Evolutionary conservation across 2,113 vertebrate species (phyloP), one percentile per base, ranked within the genome.

Genomic region (Mastomys coucha): DNA sequence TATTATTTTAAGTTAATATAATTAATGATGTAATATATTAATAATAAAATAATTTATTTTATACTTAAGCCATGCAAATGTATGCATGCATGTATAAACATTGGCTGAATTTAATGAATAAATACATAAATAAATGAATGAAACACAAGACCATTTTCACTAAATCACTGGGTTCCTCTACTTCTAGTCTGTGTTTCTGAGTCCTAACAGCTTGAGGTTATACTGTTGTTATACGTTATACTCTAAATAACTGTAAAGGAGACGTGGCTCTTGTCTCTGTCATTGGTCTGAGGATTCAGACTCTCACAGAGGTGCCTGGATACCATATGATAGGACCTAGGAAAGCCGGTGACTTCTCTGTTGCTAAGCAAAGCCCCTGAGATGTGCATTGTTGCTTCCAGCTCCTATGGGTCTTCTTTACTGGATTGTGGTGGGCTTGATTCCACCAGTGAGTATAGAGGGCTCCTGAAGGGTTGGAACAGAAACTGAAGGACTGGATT

Each of bases 41-140:
- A n/a, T n/a, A n/a, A 20, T n/a, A 81, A 81, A n/a, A n/a, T 56
- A 58, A 56, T 96, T 91, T 92, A 49, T 85, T 91, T 85, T 69
- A 17, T 39, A 85, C 45, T 90, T 82, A 78, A 58, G 9, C 5
- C 1, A 84, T 60, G 51, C 51, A 53, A 53, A 7, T 53, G 11
- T 53, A 56, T 56, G 16, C 58, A 22, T 31, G 51, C 39, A 49
- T 56, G 63, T 70, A 51, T 5, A 96, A 84, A 75, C 56, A 53
- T 76, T 60, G 86, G 26, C 33, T 80, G 80, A 93, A 67, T 33
- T 87, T 36, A 95, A 67, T 58, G 19, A 92, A 36, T 65, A 72
- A 93, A 28, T 45, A 76, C 5, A 92, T 65, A 24, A 72, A n/a
- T 78, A 17, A 45, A 75, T 58, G 42, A 92, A 67, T 93, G 7